phyloP scores from a whole-genome alignment of 2,888 invertebrate species.

The Gonocerus acuteangulatus region DNA sequence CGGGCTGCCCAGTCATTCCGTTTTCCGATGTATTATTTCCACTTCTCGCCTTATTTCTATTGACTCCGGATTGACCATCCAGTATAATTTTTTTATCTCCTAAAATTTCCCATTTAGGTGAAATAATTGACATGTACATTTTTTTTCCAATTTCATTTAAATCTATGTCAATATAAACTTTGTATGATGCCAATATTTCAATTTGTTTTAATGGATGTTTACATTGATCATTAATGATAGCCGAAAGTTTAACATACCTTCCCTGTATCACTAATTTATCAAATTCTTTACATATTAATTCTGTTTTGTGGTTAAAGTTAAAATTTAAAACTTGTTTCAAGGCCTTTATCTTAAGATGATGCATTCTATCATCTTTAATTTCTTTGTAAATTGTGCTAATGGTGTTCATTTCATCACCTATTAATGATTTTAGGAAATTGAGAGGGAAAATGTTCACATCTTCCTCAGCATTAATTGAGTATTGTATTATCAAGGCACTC shows the following conservation, averaged over 20 bases:
- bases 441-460: background rate
- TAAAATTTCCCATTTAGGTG: conserved; percentile 8
- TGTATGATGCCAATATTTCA: conserved; percentile 6
- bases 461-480: background rate
- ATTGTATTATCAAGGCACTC: background rate
- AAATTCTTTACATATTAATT: background rate
- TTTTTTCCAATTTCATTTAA: background rate
- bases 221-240: background rate
- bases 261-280: background rate
- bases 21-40: background rate
- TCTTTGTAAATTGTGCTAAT: background rate
- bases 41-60: background rate
- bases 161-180: conserved; percentile 4
- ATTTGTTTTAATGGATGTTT: background rate
- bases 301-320: background rate
- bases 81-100: conserved; percentile 2
- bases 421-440: background rate
- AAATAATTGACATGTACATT: background rate
- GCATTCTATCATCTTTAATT: background rate
- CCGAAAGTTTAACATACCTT: background rate
- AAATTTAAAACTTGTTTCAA: background rate
- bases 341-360: background rate
- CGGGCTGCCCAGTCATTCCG: background rate
- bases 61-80: background rate
- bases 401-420: background rate